Base-by-base conservation (phyloP, 2,888 invertebrate species). In the Cheilosia soror region DNA sequence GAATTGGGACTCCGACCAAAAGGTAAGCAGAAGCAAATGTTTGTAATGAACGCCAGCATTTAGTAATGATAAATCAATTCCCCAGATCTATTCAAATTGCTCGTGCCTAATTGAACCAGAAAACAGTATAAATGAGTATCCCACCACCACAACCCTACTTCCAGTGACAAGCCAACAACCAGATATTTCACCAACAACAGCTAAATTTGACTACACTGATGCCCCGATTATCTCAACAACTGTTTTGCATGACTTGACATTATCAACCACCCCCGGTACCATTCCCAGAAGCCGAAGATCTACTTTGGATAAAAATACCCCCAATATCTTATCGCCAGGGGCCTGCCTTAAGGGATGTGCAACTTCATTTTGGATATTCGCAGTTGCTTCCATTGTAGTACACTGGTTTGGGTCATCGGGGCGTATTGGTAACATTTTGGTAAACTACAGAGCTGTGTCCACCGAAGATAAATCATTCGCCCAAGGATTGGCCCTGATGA, bases 321-420 rank as follows among this genome's bases (percentile, higher is more conserved):
- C 87, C 25, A 80, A 89, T 7, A 87, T 87, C 1, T 80, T 92
- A 9, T 90, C 89, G 25, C 92, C 92, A 2, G 94, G 94, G 2
- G 89, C 93, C 29, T 94, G 94, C 78, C 88, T 92, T 11, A 89
- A 92, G 63, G 93, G 92, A 9, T 94, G 94, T 87, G 90, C 88
- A 13, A 88, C 89, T 13, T 91, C 90, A 3, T 93, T 94, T 53
- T 93, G 93, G 89, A 89, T 93, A 7, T 94, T 94, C 88, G 90
- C 93, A 0, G 83, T 93, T 0, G 90, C 94, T 4, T 93, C 93
- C 3, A 93, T 93, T 89, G 81, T 94, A 4, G 93, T 94, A 73
- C 94, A 95, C 88, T 93, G 94, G 87, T 90, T 95, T 25, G 94
- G 94, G 3, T 94, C 95, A n/a, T 95, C 95, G n/a, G 95, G 95